A percentile compares a stretch with the other conserved stretches of the same genome.
Evolutionary conservation across 1,140 invertebrate species (phyloP).

Genomic region (Vollenhovia emeryi): DNA sequence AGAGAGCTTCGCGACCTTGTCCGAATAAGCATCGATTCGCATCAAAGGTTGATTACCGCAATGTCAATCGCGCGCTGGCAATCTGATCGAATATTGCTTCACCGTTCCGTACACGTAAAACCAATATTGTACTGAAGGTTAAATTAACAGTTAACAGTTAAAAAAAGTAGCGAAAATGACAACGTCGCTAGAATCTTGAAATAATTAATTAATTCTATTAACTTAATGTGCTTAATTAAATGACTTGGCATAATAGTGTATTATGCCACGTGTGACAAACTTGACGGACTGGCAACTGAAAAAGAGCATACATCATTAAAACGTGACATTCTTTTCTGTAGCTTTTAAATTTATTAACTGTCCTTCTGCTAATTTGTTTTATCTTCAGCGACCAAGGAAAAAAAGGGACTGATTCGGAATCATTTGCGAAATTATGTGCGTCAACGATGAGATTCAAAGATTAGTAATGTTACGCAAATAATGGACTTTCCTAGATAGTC

Average conservation of each 20-base stretch:
- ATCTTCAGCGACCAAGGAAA: background rate
- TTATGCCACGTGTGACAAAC: background rate
- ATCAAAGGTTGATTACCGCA: constrained; percentile 27
- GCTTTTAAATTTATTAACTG: background rate
- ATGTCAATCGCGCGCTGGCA: background rate
- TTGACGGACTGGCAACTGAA: background rate
- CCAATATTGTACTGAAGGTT: background rate
- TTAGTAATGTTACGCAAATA: constrained; percentile 16
- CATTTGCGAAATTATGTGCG: background rate
- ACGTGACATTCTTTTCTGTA: background rate
- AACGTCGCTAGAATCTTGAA: background rate
- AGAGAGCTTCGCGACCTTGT: constrained; percentile 57
- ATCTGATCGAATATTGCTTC: background rate
- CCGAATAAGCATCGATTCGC: constrained; percentile 14
- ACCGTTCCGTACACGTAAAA: background rate
- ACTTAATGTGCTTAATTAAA: constrained; percentile 8
- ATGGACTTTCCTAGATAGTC: background rate
- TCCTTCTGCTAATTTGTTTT: no score
- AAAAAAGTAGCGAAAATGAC: background rate
- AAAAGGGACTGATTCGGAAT: background rate
- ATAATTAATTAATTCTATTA: constrained; percentile 36
- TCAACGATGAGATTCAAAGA: background rate
- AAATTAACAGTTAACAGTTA: background rate
- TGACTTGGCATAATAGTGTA: background rate
- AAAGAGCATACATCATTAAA: background rate